phyloP scores from a whole-genome alignment of 2,113 vertebrate genomes.

The Heterotilapia buettikoferi region DNA sequence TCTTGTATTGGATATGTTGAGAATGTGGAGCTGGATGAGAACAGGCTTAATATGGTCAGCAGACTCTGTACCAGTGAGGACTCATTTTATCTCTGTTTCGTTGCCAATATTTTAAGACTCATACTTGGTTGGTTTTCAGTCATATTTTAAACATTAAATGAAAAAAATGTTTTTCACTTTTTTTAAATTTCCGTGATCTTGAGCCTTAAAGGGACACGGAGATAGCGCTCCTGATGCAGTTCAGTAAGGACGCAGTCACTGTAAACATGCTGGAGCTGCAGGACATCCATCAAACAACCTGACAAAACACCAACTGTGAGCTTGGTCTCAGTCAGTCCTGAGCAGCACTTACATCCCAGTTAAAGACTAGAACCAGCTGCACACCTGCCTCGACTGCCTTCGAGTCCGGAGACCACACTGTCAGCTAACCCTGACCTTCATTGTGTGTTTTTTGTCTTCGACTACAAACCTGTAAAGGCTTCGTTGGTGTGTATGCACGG shows the following conservation, averaged over 20 bases:
- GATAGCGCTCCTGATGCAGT: neutral
- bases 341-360: neutral
- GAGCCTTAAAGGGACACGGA: neutral
- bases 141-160: neutral
- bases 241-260: neutral
- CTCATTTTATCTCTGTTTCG: rapidly evolving
- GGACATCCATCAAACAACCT: neutral
- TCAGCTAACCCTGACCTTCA: neutral
- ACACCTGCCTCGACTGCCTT: neutral
- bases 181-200: neutral
- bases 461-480: neutral
- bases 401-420: neutral
- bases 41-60: neutral
- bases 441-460: neutral
- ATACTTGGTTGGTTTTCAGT: neutral
- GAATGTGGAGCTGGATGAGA: neutral
- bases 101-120: neutral
- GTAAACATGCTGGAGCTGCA: neutral
- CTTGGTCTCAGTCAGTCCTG: neutral
- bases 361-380: neutral
- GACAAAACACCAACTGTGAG: neutral
- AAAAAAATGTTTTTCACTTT: neutral
- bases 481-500: neutral
- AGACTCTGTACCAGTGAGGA: neutral
- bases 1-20: neutral